Base-by-base conservation (phyloP, 2,888 invertebrate species). In the Trichacis sp. region DNA sequence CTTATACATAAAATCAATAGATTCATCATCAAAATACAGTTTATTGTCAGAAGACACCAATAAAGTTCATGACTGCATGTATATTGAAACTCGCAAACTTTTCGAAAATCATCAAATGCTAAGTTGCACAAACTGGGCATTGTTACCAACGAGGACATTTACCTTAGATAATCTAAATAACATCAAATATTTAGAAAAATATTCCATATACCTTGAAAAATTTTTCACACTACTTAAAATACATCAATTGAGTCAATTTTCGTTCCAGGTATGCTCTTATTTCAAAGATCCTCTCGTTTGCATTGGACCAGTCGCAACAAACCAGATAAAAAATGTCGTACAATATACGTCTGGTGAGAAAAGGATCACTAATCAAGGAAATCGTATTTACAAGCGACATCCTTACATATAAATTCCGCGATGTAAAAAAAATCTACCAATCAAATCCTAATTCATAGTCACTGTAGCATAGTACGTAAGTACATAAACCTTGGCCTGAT, bases 261-360 rank as follows among this genome's bases (percentile, higher is more conserved):
- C 30, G 19, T 55, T 48, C 67, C 85, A 93, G 93, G 91, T 92
- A 71, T 95, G 95, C 85, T 93, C 93, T n/a, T 95, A 95, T 85
- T 95, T 95, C 89, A 94, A 93, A 81, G 95, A 95, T 78, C 93
- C 95, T 0, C 86, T 94, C 47, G 92, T 93, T 15, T 95, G 95
- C 87, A 93, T 95, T 77, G 95, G 94, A 0, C 92, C 93, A 0
- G 93, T 94, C 0, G 93, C 93, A 5, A 89, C 90, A 1, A 93
- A 93, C 77, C 92, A 92, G 81, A 89, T 93, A 56, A 89, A 89
- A 71, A 87, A 86, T 54, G 81, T 87, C 58, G 89, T 93, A 0
- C 91, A 93, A 77, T 92, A 93, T 80, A 93, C 93, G 2, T 92
- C 93, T 49, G 93, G 93, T 1, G 93, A 94, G 77, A 94, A 93